Conservation (phyloP, 2,888 invertebrate genomes). For the Mimumesa dahlbomi region DNA sequence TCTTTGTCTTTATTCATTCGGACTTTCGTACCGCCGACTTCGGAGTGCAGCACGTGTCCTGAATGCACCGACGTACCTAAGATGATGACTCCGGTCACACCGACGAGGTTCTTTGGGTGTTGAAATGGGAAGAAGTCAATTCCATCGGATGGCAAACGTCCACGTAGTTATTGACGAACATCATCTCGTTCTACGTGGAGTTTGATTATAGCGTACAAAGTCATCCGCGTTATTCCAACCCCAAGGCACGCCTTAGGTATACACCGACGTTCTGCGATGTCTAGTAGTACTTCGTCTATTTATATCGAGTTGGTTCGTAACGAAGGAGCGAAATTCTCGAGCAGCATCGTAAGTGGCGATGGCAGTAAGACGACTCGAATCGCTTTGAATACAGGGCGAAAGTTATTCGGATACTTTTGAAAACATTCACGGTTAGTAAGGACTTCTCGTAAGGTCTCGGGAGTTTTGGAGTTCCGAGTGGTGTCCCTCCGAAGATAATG, state of each 20-base stretch:
- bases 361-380: conserved; percentile 8
- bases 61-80: conserved; percentile 25
- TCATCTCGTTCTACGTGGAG: neutral
- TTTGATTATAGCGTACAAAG: conserved; percentile 9
- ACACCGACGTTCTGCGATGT: conserved; percentile 41
- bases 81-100: conserved; percentile 17
- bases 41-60: conserved; percentile 34
- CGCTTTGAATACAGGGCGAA: neutral
- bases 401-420: neutral
- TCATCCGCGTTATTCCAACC: conserved; percentile 32
- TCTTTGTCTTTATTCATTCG: neutral
- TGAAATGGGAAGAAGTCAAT: neutral
- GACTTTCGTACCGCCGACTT: conserved; percentile 6
- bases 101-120: neutral
- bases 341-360: conserved; percentile 27
- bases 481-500: no score
- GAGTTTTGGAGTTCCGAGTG: no score
- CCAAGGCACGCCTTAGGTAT: conserved; percentile 29
- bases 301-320: conserved; percentile 54
- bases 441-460: no score
- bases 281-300: conserved; percentile 64
- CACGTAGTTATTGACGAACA: neutral
- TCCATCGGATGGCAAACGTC: neutral
- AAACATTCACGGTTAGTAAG: no score
- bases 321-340: conserved; percentile 59